Evolutionary conservation across 1,140 invertebrate genomes (phyloP), one percentile per base, ranked within the genome.

Genomic region (Penaeus vannamei): DNA sequence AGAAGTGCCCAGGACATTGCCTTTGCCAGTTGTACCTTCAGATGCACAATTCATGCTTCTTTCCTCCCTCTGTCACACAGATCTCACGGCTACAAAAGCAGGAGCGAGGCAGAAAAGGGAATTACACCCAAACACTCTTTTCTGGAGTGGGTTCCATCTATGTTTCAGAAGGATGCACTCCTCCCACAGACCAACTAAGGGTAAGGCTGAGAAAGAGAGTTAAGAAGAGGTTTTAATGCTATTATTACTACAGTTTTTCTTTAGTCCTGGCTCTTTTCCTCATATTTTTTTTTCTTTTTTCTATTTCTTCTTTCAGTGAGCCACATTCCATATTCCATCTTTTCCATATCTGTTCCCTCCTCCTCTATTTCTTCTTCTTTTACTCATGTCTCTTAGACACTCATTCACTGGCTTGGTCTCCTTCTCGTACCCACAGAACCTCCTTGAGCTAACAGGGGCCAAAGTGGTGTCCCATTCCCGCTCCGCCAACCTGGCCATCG

Each of bases 41-140:
- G 29, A 22, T 22, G n/a, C n/a, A 64, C 60, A 1, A 62, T 23
- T 32, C 10, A 64, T 32, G 2, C 19, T n/a, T 62, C 62, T 19
- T 20, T 53, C 76, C 23, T 36, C 12, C 62, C 23, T 26, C 23
- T 42, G 36, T 42, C 8, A 19, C 72, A 20, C 29, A 89, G 87
- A 84, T 84, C 26, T 89, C 82, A 66, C 87, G 87, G 22, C 29
- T 84, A 66, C 53, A 80, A 29, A 46, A 42, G 29, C 19, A 84
- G 60, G 59, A 17, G 8, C 87, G 84, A 62, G 83, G 82, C 17
- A n/a, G 19, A 1, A 42, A 66, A 1, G 32, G 42, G 2, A 61
- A 80, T 3, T 88, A 88, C 26, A 53, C 46, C 5, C 86, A 88
- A 17, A 88, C 64, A 23, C 81, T 88, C 10, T 88, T 88, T 66